Conservation (phyloP, 2,888 invertebrate species). For the Lucinisca nassula region DNA sequence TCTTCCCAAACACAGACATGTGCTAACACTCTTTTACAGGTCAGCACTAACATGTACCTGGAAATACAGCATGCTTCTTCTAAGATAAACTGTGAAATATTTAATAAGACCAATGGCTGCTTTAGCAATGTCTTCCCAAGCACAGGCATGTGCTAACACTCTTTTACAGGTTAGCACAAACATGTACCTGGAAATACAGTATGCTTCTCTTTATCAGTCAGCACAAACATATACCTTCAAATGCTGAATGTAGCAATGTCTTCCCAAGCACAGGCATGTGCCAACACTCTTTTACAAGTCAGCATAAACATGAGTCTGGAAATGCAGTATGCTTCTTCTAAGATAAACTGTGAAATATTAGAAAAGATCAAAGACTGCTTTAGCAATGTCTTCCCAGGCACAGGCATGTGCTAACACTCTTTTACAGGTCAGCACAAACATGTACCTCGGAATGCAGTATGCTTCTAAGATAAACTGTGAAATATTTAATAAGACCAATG, state of each 20-base stretch:
- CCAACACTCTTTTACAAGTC: background rate
- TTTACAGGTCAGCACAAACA: background rate
- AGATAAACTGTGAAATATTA: background rate
- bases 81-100: background rate
- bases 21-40: background rate
- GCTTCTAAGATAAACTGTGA: background rate
- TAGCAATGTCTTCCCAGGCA: background rate
- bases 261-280: background rate
- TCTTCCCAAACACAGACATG: background rate
- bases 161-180: background rate
- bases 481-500: background rate
- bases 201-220: too few relatives aligned
- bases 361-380: background rate
- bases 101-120: background rate
- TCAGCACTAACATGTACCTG: background rate
- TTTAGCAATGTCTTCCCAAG: background rate
- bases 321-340: background rate
- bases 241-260: background rate
- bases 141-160: background rate
- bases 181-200: background rate
- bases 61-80: background rate
- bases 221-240: too few relatives aligned
- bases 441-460: background rate
- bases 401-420: background rate
- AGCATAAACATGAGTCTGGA: background rate